Percentiles rank a stretch among this genome's conserved stretches.
Evolutionary conservation across 92 coral and sea anemone species (phyloP).

Genomic region (Zoanthus solanderi): DNA sequence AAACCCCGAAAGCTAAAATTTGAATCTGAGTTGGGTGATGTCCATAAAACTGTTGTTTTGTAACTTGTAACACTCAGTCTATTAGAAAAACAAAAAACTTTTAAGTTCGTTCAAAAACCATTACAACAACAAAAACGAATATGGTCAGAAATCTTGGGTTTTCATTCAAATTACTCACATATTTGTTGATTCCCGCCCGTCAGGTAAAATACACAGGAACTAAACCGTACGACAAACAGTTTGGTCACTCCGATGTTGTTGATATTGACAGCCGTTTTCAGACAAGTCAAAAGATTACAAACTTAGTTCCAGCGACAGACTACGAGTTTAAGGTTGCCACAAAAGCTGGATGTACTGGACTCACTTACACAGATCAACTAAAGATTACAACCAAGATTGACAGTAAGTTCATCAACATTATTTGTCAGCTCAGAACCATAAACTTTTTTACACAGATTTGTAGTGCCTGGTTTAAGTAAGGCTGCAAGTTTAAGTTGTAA

Average conservation of each 20-base stretch:
- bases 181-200: background rate
- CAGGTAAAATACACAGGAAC: background rate
- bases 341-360: slow-evolving; percentile 2
- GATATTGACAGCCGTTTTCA: background rate
- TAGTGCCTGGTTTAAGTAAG: too few relatives aligned
- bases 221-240: background rate
- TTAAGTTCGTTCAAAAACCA: too few relatives aligned
- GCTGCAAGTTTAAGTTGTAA: too few relatives aligned
- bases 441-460: too few relatives aligned
- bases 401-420: background rate
- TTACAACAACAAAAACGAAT: too few relatives aligned
- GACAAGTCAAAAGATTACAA: background rate
- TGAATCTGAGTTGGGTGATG: too few relatives aligned
- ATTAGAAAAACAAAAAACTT: too few relatives aligned
- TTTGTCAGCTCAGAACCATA: too few relatives aligned
- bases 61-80: too few relatives aligned
- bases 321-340: slow-evolving; percentile 23
- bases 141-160: background rate
- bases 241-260: background rate
- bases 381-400: background rate
- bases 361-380: background rate
- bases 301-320: slow-evolving; percentile 12
- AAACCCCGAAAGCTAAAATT: too few relatives aligned
- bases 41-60: too few relatives aligned
- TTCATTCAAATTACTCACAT: background rate